phyloP scores from a whole-genome alignment of 2,888 invertebrate species.

The Rhagonycha fulva region DNA sequence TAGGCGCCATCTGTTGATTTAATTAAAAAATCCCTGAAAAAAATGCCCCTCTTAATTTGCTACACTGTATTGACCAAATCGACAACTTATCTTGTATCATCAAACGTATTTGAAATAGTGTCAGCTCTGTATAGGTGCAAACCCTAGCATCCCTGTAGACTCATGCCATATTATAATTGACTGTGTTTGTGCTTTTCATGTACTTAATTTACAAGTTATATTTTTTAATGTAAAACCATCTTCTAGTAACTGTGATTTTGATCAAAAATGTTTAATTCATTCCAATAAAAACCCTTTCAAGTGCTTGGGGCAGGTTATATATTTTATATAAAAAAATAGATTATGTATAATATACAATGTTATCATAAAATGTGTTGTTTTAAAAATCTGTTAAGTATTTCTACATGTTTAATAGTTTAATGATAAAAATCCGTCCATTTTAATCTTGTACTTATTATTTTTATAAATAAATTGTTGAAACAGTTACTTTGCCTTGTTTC shows the following conservation, averaged over 20 bases:
- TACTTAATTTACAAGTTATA: neutral
- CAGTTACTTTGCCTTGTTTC: constrained; percentile 1
- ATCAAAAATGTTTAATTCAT: neutral
- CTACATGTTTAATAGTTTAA: constrained; percentile 22
- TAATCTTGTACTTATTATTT: constrained; percentile 35
- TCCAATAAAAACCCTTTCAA: neutral
- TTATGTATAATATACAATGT: constrained; percentile 1
- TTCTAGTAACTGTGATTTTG: neutral
- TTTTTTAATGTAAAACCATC: neutral
- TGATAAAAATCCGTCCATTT: constrained; percentile 36
- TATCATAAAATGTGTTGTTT: constrained; percentile 2
- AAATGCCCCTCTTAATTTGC: no score
- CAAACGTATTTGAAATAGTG: neutral
- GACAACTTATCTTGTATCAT: no score
- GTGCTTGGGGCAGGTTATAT: neutral
- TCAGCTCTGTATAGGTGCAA: neutral
- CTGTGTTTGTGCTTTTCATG: neutral
- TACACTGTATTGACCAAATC: no score
- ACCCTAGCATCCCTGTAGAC: neutral
- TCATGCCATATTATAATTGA: neutral
- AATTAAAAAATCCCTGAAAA: no score
- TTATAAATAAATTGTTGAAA: constrained; percentile 35
- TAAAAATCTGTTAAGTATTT: constrained; percentile 3
- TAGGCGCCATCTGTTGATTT: no score
- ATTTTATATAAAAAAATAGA: neutral